Percentiles rank a stretch among this genome's conserved stretches.
These are phyloP conservation scores for Lycaon pictus DNA, from an alignment of 2,113 vertebrate species.

Conservation along the genomic window DNA sequence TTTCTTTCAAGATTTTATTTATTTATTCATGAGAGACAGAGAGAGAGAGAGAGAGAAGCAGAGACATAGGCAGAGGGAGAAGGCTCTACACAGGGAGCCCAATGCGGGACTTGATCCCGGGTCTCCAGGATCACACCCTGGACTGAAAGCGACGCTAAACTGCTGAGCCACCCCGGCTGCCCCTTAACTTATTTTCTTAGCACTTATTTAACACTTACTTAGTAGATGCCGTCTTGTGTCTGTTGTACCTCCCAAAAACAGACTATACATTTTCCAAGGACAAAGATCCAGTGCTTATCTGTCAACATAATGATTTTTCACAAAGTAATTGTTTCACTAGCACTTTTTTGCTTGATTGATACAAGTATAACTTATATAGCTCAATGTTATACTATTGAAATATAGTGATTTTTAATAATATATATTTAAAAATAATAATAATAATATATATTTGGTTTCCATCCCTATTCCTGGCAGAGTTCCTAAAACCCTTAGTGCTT, in stretches of 20 bases:
- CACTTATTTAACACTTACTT: background rate
- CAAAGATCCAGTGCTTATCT: conserved; percentile 44
- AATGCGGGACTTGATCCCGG: too few relatives aligned
- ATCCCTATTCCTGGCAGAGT: background rate
- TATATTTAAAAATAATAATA: background rate
- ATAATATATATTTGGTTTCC: background rate
- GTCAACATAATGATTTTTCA: conserved; percentile 29
- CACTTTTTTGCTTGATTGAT: background rate
- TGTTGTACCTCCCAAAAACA: conserved; percentile 26
- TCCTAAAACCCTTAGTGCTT: background rate
- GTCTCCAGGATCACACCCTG: too few relatives aligned
- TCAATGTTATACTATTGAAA: background rate
- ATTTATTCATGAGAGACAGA: too few relatives aligned
- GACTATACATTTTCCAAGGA: conserved; percentile 20
- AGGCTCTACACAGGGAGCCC: too few relatives aligned
- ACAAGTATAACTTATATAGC: background rate
- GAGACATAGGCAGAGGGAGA: too few relatives aligned
- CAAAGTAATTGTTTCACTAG: conserved; percentile 4
- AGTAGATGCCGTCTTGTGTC: background rate
- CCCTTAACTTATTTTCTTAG: background rate
- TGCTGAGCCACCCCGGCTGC: too few relatives aligned
- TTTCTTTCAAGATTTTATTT: too few relatives aligned
- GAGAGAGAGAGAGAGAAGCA: too few relatives aligned
- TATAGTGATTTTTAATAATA: background rate
- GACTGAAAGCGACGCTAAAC: too few relatives aligned